Base-by-base conservation (phyloP, 2,797 vertebrate species). In the Cirrhinus mrigala region DNA sequence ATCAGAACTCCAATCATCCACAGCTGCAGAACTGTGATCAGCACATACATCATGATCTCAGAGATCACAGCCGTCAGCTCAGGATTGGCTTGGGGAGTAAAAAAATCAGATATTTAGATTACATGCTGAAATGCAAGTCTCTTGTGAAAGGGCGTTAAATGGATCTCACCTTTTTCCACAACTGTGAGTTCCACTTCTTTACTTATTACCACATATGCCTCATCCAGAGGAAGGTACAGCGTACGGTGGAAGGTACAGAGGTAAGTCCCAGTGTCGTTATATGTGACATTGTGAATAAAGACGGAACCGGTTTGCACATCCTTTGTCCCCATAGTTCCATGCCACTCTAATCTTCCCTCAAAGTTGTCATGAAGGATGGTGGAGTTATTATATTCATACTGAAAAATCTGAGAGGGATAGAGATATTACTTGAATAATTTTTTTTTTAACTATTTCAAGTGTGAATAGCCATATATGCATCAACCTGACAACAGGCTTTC, bases 11-110 rank as follows among this genome's bases (percentile, higher is more conserved):
- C 90, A 69, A 97, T 95, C 77, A 98, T 93, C 97, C 97, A 98
- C 68, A 98, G 94, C 85, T 98, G 97, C 90, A 98, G 94, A 44
- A 96, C 93, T 70, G 96, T 93, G 5, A 98, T 97, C 84, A 97
- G 91, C 62, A 98, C 96, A 1, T 96, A 98, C 97, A 98, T 98
- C 93, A 97, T 95, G 73, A 98, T 97, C 94, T 98, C 97, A 0
- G 97, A 93, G 85, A 98, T 93, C 58, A 98, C 96, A 1, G 96
- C 92, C 0, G 96, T 94, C 93, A 96, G 85, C 91, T 97, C 96
- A 71, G 92, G 95, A 84, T 96, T 97, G 79, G 94, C 96, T 98
- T 87, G 4, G 64, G 84, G 76, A 50, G 12, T 37, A 40, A 83
- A 14, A 83, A 18, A 73, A 15, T n/a, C 40, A 75, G 12, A 52